Base-by-base conservation (phyloP, 2,113 vertebrate species). In the Peromyscus polionotus region DNA sequence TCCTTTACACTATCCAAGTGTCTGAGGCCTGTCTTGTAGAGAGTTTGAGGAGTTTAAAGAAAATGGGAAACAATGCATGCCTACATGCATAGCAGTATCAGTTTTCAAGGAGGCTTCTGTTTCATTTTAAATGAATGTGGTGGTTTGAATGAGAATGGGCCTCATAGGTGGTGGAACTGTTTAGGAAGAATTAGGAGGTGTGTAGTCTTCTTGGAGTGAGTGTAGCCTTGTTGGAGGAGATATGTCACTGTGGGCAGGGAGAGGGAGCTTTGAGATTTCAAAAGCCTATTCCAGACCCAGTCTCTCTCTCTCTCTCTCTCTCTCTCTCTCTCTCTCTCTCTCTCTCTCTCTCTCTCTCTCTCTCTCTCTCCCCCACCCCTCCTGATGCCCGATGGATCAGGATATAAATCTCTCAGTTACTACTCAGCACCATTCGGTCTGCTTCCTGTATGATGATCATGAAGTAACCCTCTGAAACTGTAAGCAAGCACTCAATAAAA, bases 31-130 rank as follows among this genome's bases (percentile, higher is more conserved):
- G 4, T 54, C 75, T 65, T 75, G 3, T 36, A 80, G 75, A 93
- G 76, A 84, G 76, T 92, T 80, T 33, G 67, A 59, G n/a, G 80
- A 42, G 11, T 61, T 95, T 80, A 63, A 89, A 86, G 80, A 70
- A 97, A 85, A 81, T 16, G 91, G 45, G 42, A 95, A 91, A 61
- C 5, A 1, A 51, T 81, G 3, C 36, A 1, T 65, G 57, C 88
- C 17, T 80, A 31, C 63, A 24, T 70, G 33, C 88, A 7, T 14
- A 68, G 36, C 12, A n/a, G 17, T 33, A 2, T 61, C 91, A 26
- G 19, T 88, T 86, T 93, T 94, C 83, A 89, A 88, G 36, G 75
- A 59, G 61, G 31, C 72, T 84, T 65, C 14, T 67, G 24, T 79
- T 24, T 4, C 31, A 8, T 70, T 67, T 91, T 96, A 16, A 17